phyloP scores from a whole-genome alignment of 2,797 vertebrate species.

The Helarctos malayanus region DNA sequence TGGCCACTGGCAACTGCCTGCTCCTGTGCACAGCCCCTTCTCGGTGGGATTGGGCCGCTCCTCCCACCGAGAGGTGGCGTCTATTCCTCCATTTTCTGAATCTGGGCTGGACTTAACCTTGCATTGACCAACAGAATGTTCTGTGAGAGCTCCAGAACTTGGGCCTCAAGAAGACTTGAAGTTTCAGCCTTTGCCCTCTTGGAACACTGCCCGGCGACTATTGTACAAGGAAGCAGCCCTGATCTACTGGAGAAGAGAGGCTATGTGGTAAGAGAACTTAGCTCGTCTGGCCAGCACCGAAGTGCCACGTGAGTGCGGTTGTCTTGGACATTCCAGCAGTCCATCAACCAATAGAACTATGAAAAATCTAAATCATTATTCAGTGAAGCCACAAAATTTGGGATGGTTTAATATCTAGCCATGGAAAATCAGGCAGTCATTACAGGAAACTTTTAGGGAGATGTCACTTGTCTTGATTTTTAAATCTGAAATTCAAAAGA shows the following conservation, averaged over 20 bases:
- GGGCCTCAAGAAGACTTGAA: neutral
- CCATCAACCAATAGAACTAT: neutral
- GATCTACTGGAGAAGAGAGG: neutral
- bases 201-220: neutral
- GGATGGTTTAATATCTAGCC: neutral
- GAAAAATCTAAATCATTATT: neutral
- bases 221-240: neutral
- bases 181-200: neutral
- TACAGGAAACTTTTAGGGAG: neutral
- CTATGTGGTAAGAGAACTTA: neutral
- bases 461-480: neutral
- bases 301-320: neutral
- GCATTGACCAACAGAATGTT: neutral
- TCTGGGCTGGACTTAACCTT: neutral
- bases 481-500: slow-evolving; percentile 3
- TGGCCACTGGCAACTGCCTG: neutral
- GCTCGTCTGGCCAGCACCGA: neutral
- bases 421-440: neutral
- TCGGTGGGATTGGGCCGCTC: neutral
- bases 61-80: neutral
- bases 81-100: neutral
- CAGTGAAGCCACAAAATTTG: neutral
- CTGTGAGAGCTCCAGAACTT: neutral
- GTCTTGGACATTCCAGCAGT: neutral
- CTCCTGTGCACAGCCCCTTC: neutral